Evolutionary conservation across 1,140 invertebrate genomes (phyloP).

Genomic region (Coenobita brevimanus): DNA sequence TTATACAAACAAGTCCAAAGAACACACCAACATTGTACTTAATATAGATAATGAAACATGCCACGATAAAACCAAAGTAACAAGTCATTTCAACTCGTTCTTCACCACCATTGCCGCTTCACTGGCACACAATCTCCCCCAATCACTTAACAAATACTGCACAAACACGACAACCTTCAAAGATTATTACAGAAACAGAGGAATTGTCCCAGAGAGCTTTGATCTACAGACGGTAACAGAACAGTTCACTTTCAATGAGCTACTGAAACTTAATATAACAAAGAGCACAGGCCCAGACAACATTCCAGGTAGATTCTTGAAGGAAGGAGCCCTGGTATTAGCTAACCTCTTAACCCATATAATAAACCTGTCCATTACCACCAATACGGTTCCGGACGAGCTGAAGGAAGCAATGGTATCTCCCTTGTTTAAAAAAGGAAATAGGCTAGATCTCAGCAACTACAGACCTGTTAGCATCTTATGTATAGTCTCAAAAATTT

Average conservation of each 20-base stretch:
- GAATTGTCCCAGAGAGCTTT: neutral
- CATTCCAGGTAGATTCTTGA: neutral
- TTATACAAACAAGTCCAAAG: too few species aligned
- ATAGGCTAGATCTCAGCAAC: neutral
- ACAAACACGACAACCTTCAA: too few species aligned
- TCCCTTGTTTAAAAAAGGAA: neutral
- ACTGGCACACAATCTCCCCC: too few species aligned
- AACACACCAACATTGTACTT: too few species aligned
- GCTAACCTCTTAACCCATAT: neutral
- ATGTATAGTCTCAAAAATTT: neutral
- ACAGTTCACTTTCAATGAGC: neutral
- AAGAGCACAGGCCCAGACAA: neutral
- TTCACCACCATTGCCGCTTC: too few species aligned
- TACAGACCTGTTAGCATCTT: conserved; percentile 5
- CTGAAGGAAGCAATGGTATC: neutral
- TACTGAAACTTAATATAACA: neutral
- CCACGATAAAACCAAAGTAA: too few species aligned
- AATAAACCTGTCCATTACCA: neutral
- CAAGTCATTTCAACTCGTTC: too few species aligned
- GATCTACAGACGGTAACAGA: neutral
- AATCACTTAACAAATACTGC: too few species aligned
- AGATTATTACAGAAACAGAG: too few species aligned
- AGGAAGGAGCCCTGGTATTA: neutral
- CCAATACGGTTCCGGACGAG: neutral
- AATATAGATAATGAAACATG: too few species aligned